phyloP scores from a whole-genome alignment of 2,888 invertebrate genomes.

The Podabrus alpinus region DNA sequence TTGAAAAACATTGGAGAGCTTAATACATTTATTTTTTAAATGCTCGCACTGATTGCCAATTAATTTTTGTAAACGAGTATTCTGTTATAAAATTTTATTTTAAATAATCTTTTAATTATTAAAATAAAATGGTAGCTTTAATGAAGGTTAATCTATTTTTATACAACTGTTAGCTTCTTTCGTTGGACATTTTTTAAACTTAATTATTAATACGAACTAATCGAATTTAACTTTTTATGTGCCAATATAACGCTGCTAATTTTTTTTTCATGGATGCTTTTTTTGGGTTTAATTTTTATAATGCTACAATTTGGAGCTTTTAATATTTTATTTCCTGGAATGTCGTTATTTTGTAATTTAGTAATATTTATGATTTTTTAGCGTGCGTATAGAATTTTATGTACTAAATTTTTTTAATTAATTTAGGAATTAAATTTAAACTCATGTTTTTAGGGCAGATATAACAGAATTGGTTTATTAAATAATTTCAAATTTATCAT shows the following conservation, averaged over 20 bases:
- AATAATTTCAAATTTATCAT: not conserved
- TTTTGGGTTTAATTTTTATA: not conserved
- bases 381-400: not conserved
- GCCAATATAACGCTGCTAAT: not conserved
- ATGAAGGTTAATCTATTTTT: too few relatives aligned
- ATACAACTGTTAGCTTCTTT: too few relatives aligned
- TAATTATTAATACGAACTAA: not conserved
- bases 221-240: not conserved
- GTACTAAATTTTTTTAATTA: not conserved
- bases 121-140: too few relatives aligned
- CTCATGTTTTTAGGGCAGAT: not conserved
- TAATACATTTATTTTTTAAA: not conserved
- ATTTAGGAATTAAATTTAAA: not conserved
- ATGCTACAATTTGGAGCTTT: not conserved
- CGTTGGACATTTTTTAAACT: not conserved
- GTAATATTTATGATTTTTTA: conserved; percentile 2
- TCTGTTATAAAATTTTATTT: not conserved
- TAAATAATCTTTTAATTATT: not conserved
- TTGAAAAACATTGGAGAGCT: not conserved
- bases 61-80: not conserved
- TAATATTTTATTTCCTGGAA: not conserved
- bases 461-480: not conserved
- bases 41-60: not conserved
- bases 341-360: not conserved
- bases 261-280: not conserved